phyloP scores from a whole-genome alignment of 2,797 vertebrate genomes.

The Oophaga sylvatica region DNA sequence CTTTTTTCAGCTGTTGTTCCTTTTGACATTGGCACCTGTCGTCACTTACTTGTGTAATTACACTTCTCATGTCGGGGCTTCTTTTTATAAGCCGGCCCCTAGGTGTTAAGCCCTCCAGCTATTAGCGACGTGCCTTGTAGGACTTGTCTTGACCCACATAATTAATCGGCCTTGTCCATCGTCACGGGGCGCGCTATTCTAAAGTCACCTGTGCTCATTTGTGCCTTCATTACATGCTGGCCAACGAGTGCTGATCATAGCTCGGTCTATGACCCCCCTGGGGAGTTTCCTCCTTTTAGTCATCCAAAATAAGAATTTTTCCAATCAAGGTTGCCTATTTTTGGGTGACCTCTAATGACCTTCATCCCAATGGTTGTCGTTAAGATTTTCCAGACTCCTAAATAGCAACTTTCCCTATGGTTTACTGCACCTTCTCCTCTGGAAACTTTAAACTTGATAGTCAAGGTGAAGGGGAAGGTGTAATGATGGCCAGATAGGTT shows the following conservation, averaged over 20 bases:
- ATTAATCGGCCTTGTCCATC: not conserved
- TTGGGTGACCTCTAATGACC: too few relatives aligned
- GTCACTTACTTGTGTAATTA: constrained; percentile 10
- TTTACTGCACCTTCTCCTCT: too few relatives aligned
- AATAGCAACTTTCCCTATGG: too few relatives aligned
- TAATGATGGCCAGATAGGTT: too few relatives aligned
- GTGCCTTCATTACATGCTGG: not conserved
- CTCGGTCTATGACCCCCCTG: not conserved
- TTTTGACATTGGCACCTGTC: constrained; percentile 40
- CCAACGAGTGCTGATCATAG: not conserved
- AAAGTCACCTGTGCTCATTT: not conserved
- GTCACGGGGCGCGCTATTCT: not conserved
- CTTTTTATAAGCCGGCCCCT: constrained; percentile 25
- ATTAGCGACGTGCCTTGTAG: constrained; percentile 9
- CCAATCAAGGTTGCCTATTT: too few relatives aligned
- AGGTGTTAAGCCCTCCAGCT: constrained; percentile 16
- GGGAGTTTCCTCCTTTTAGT: not conserved
- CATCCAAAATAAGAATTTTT: too few relatives aligned
- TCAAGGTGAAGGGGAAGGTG: too few relatives aligned
- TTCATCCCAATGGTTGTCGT: too few relatives aligned
- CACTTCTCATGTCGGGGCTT: not conserved
- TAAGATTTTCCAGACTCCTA: too few relatives aligned
- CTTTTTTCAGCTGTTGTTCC: constrained; percentile 28
- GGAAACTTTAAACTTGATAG: too few relatives aligned
- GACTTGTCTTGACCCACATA: not conserved